phyloP scores from a whole-genome alignment of 1,140 invertebrate species.

The Dendrolimus punctatus region DNA sequence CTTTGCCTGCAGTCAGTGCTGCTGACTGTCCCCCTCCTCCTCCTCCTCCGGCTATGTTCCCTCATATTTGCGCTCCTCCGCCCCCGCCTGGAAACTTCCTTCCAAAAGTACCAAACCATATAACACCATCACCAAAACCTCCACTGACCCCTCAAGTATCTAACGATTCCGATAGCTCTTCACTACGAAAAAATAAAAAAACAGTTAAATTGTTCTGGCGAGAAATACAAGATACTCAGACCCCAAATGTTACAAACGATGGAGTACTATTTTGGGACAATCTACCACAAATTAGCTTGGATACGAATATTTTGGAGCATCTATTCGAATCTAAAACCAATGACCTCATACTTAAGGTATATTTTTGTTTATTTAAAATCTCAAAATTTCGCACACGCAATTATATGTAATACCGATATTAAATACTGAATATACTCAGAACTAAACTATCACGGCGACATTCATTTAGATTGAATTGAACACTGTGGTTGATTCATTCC shows the following conservation, averaged over 20 bases:
- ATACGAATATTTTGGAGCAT: conserved; percentile 95
- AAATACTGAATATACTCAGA: background rate
- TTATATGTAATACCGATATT: background rate
- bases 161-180: conserved; percentile 51
- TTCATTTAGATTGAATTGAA: too few species aligned
- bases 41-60: conserved; percentile 75
- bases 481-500: too few species aligned
- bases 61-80: conserved; percentile 53
- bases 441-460: too few species aligned
- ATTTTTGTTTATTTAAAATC: background rate
- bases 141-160: conserved; percentile 31
- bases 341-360: conserved; percentile 91
- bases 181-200: conserved; percentile 92
- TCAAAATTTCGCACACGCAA: background rate
- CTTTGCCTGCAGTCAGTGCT: conserved; percentile 74
- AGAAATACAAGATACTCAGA: conserved; percentile 90
- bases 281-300: conserved; percentile 85
- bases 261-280: conserved; percentile 96
- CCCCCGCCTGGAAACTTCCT: conserved; percentile 60
- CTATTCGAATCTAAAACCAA: conserved; percentile 97
- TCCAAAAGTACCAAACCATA: conserved; percentile 35
- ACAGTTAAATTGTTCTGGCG: conserved; percentile 99
- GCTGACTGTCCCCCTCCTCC: conserved; percentile 82
- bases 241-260: conserved; percentile 73
- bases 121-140: conserved; percentile 49